These are phyloP conservation scores for Penaeus monodon DNA, from an alignment of 2,888 invertebrate species.

Conservation along the genomic window DNA sequence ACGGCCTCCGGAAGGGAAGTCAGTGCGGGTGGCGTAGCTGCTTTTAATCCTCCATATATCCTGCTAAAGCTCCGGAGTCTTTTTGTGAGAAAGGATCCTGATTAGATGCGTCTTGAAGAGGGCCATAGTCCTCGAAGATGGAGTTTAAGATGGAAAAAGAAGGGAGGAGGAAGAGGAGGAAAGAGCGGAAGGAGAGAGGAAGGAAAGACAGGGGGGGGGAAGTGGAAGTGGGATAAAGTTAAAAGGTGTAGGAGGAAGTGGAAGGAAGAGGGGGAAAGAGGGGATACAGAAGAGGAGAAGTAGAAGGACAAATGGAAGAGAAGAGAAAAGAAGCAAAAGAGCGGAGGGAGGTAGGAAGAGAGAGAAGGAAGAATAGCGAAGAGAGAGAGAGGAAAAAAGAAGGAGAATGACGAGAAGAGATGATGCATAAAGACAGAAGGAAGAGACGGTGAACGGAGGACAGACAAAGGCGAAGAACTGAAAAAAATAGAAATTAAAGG, in stretches of 20 bases:
- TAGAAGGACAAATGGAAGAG: not conserved
- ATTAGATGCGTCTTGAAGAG: not conserved
- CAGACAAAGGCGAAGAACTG: too few species aligned
- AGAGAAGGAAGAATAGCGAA: not conserved
- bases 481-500: too few species aligned
- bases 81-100: not conserved
- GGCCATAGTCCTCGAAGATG: not conserved
- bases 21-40: not conserved
- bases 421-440: not conserved
- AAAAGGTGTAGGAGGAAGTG: not conserved
- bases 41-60: too few species aligned
- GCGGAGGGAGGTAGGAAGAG: not conserved
- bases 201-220: not conserved
- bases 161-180: not conserved
- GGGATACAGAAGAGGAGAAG: too few species aligned
- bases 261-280: not conserved
- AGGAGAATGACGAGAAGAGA: not conserved
- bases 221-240: not conserved
- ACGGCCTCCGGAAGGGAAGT: not conserved
- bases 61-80: too few species aligned
- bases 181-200: not conserved
- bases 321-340: not conserved
- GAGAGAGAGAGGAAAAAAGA: not conserved
- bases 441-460: not conserved
- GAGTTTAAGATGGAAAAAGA: constrained; percentile 2